These are phyloP conservation scores for Malaclemys terrapin DNA, from an alignment of 2,113 vertebrate species.

Conservation along the genomic window DNA sequence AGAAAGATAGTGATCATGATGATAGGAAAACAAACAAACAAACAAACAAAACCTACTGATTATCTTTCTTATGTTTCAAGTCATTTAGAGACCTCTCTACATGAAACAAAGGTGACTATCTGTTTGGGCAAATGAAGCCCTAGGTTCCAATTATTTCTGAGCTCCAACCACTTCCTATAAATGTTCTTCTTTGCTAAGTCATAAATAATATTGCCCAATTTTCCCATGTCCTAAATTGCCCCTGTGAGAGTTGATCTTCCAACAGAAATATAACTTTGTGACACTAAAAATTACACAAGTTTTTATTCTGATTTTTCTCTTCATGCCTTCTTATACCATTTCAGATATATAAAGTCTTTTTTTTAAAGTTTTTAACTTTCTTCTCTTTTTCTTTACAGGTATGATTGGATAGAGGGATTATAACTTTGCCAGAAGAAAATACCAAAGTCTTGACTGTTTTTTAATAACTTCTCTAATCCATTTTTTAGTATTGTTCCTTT, in stretches of 20 bases:
- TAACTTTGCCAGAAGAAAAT: background rate
- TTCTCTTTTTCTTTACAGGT: background rate
- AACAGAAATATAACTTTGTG: conserved; percentile 9
- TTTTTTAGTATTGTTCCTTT: background rate
- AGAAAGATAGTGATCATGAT: background rate
- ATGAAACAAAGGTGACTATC: conserved; percentile 14
- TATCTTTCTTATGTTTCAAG: conserved; percentile 26
- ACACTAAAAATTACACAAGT: conserved; percentile 21
- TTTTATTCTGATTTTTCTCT: conserved; percentile 23
- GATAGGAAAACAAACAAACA: conserved; percentile 44
- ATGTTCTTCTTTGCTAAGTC: conserved; percentile 19
- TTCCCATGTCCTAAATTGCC: background rate
- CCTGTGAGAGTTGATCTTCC: conserved; percentile 13
- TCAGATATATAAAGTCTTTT: background rate
- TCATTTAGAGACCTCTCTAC: background rate
- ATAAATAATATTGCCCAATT: conserved; percentile 11
- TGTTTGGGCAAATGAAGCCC: conserved; percentile 9
- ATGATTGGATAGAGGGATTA: background rate
- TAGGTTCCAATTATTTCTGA: conserved; percentile 55
- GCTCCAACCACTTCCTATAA: conserved; percentile 22
- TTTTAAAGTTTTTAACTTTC: background rate
- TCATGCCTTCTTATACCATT: background rate
- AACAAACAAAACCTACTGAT: conserved; percentile 13
- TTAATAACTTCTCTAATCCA: background rate
- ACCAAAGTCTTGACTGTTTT: background rate